A percentile compares a stretch with the other conserved stretches of the same genome.
phyloP scores from a whole-genome alignment of 2,888 invertebrate species.

The Thymelicus lineola region DNA sequence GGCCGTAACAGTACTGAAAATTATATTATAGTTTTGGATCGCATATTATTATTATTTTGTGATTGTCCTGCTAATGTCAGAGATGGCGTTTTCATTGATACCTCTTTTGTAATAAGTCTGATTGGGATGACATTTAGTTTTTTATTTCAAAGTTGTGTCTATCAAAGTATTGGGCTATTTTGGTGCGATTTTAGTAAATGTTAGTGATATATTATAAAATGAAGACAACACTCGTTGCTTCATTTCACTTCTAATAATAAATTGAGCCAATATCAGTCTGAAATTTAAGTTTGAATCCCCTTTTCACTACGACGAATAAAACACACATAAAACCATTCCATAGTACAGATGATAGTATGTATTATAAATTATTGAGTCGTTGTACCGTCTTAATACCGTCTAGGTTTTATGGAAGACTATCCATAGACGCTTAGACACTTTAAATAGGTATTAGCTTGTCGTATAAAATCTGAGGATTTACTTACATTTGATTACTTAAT shows the following conservation, averaged over 20 bases:
- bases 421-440: constrained; percentile 29
- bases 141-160: too few species aligned
- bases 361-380: constrained; percentile 50
- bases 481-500: neutral
- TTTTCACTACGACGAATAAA: constrained; percentile 21
- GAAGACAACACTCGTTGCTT: neutral
- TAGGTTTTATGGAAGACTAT: constrained; percentile 32
- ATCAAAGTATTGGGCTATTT: too few species aligned
- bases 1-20: too few species aligned
- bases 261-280: neutral
- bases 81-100: too few species aligned
- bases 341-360: constrained; percentile 38
- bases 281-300: constrained; percentile 22
- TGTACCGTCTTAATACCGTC: constrained; percentile 47
- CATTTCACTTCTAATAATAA: neutral
- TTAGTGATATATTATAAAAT: too few species aligned
- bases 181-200: too few species aligned
- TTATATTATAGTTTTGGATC: too few species aligned
- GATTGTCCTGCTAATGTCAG: too few species aligned
- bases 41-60: too few species aligned
- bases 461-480: constrained; percentile 10
- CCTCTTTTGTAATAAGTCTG: too few species aligned
- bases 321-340: constrained; percentile 39
- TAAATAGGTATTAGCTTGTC: constrained; percentile 27
- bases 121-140: too few species aligned